Base-by-base conservation (phyloP, 1,140 invertebrate species). In the Homalodisca vitripennis region DNA sequence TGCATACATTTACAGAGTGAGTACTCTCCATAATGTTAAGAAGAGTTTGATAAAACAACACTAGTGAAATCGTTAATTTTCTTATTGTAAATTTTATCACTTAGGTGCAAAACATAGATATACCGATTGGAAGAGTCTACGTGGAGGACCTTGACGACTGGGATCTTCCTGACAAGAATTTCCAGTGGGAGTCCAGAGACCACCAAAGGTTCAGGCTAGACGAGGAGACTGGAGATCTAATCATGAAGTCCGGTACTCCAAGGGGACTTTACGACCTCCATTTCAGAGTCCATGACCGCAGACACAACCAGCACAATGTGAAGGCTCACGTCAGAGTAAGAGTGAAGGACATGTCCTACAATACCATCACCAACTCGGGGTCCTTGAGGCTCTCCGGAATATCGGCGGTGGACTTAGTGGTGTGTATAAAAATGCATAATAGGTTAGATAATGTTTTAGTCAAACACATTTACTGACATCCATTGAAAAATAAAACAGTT, bases 71-170 rank as follows among this genome's bases (percentile, higher is more conserved):
- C n/a, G n/a, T n/a, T n/a, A n/a, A n/a, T n/a, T n/a, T n/a, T n/a
- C n/a, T n/a, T n/a, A n/a, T n/a, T n/a, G n/a, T n/a, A n/a, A n/a
- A n/a, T n/a, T 41, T 41, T 41, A 17, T 41, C 17, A 6, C 17
- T 14, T 30, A 96, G 88, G 92, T 93, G 53, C 89, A 94, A 80
- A 90, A 93, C 71, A 93, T 92, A 1, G 91, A 96, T 73, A 95
- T 94, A 0, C 92, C 93, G 79, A 95, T 99, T 71, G 97, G 97
- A 26, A 84, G 94, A 70, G 96, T 98, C 1, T 97, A 98, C 79
- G 95, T 98, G 0, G 94, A 95, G 78, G 97, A 99, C 82, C 81
- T 95, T 51, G 97, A 99, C 80, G 97, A 98, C 78, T 98, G 95
- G 96, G 97, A 99, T 84, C 79, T 97, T 70, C 92, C 92, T 0